Percentiles rank a stretch among this genome's conserved stretches.
These are phyloP conservation scores for Leuciscus waleckii DNA, from an alignment of 2,797 vertebrate genomes.

Conservation along the genomic window DNA sequence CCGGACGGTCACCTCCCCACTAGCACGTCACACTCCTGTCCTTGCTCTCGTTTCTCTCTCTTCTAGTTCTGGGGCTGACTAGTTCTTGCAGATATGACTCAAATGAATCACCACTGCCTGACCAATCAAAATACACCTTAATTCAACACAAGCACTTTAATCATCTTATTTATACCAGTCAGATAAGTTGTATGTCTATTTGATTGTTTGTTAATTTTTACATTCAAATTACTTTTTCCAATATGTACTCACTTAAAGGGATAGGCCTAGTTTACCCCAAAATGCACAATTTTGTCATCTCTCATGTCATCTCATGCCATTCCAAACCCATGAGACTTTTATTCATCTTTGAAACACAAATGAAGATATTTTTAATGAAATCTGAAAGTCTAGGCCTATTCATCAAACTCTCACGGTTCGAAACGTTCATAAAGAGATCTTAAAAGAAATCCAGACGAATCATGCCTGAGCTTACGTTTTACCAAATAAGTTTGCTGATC, in stretches of 20 bases:
- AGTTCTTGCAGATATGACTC: conserved; percentile 52
- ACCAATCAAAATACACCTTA: conserved; percentile 13
- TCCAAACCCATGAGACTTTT: not conserved
- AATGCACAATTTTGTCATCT: not conserved
- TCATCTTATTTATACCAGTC: not conserved
- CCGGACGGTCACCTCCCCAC: conserved; percentile 10
- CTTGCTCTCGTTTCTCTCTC: conserved; percentile 19
- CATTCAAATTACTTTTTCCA: not conserved
- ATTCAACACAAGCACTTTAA: conserved; percentile 3
- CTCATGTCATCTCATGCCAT: not conserved
- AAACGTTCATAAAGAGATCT: not conserved
- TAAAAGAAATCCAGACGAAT: not conserved
- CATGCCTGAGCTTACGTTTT: not conserved
- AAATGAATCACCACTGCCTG: conserved; percentile 1
- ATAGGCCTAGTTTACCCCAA: too few species aligned
- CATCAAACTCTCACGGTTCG: not conserved
- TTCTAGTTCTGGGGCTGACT: conserved; percentile 53
- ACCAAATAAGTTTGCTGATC: not conserved
- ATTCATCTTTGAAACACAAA: not conserved
- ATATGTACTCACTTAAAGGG: not conserved
- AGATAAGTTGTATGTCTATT: not conserved
- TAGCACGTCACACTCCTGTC: conserved; percentile 62
- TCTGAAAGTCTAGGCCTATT: not conserved
- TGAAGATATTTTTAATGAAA: not conserved
- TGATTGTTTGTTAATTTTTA: not conserved